phyloP scores from a whole-genome alignment of 2,888 invertebrate species.

The Tethea ocularis region DNA sequence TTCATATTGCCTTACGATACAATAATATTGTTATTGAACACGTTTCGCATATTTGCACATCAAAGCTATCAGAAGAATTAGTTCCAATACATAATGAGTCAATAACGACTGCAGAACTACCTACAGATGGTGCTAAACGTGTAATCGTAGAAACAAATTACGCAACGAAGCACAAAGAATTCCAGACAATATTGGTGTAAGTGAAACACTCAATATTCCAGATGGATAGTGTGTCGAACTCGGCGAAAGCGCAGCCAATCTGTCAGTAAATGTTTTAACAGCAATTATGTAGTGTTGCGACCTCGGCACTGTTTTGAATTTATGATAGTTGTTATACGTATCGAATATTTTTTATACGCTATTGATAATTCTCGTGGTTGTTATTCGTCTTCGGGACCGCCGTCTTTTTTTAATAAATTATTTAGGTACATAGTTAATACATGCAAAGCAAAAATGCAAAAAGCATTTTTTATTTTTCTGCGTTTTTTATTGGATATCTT shows the following conservation, averaged over 20 bases:
- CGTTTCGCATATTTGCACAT: too few species aligned
- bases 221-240: background rate
- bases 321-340: background rate
- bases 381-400: too few species aligned
- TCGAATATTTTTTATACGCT: background rate
- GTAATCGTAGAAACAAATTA: background rate
- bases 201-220: background rate
- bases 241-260: slow-evolving; percentile 1
- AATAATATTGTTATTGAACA: too few species aligned
- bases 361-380: too few species aligned
- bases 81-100: background rate
- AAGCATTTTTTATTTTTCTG: too few species aligned
- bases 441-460: too few species aligned
- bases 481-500: too few species aligned
- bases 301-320: background rate
- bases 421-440: too few species aligned
- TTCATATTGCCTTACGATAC: too few species aligned
- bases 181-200: background rate
- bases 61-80: too few species aligned
- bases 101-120: background rate
- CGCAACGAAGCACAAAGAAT: background rate
- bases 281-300: background rate
- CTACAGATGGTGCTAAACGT: background rate
- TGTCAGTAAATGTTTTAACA: background rate
- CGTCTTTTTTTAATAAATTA: too few species aligned